Evolutionary conservation across 2,888 invertebrate species (phyloP).

Genomic region (Volucella inflata): DNA sequence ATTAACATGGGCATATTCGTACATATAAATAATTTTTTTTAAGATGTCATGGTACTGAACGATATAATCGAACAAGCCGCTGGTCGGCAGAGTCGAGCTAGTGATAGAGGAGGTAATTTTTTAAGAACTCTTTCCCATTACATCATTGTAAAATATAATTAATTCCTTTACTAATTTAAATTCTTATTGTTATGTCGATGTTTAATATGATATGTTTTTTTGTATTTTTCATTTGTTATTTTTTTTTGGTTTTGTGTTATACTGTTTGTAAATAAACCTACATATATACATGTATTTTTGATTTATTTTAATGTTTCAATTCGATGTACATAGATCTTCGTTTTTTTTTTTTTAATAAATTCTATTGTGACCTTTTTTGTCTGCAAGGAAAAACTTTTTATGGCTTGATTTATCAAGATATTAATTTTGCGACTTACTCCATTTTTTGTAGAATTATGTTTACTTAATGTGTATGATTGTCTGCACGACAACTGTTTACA

Average conservation of each 20-base stretch:
- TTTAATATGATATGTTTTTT: slow-evolving; percentile 34
- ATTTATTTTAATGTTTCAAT: slow-evolving; percentile 8
- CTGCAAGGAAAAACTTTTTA: slow-evolving; percentile 21
- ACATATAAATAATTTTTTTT: slow-evolving; percentile 2
- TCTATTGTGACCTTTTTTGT: slow-evolving; percentile 3
- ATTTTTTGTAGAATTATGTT: slow-evolving; percentile 37
- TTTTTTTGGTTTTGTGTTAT: slow-evolving; percentile 37
- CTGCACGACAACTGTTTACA: no score
- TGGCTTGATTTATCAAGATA: slow-evolving; percentile 68
- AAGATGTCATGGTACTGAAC: slow-evolving; percentile 98
- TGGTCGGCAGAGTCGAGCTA: slow-evolving; percentile 92
- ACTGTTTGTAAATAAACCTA: slow-evolving; percentile 68
- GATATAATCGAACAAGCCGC: slow-evolving; percentile 98
- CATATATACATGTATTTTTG: not conserved
- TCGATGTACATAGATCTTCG: slow-evolving; percentile 22
- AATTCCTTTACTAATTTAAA: slow-evolving; percentile 46
- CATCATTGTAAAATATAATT: slow-evolving; percentile 53
- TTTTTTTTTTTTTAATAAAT: slow-evolving; percentile 17
- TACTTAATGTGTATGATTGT: not conserved
- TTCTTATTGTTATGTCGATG: slow-evolving; percentile 63
- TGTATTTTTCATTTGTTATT: not conserved
- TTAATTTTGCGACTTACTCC: slow-evolving; percentile 44
- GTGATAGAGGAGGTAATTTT: slow-evolving; percentile 93
- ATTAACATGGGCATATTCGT: not conserved
- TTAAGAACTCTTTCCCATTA: not conserved